phyloP scores from a whole-genome alignment of 2,888 invertebrate genomes.

The Perithous albicinctus region DNA sequence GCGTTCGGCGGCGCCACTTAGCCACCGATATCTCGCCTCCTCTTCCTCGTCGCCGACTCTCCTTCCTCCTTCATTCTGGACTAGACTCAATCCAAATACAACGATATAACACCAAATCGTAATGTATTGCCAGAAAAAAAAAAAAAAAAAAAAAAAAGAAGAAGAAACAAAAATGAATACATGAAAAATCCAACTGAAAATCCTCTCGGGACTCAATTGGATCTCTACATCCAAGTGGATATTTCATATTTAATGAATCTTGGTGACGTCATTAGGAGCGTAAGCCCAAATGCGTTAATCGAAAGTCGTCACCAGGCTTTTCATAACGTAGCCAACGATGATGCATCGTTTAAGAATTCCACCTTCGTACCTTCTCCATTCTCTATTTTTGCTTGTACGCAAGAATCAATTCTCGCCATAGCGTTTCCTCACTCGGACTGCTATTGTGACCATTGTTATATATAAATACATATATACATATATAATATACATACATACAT shows the following conservation, averaged over 20 bases:
- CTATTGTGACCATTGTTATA: neutral
- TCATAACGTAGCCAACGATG: conserved; percentile 40
- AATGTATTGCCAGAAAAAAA: too few species aligned
- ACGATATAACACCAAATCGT: neutral
- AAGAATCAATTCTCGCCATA: neutral
- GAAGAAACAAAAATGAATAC: neutral
- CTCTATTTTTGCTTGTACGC: neutral
- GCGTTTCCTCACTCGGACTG: neutral
- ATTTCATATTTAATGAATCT: neutral
- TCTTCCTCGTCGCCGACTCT: neutral
- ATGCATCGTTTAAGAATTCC: conserved; percentile 20
- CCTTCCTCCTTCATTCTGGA: neutral
- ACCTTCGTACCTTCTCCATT: neutral
- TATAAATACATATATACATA: too few species aligned
- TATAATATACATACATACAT: too few species aligned
- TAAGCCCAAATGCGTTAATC: neutral
- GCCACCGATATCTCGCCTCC: conserved; percentile 49
- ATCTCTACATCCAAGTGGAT: neutral
- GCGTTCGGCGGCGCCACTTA: conserved; percentile 76
- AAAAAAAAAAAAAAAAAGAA: too few species aligned
- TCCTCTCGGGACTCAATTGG: neutral
- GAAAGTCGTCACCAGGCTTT: conserved; percentile 2
- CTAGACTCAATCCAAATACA: neutral
- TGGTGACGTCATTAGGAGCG: conserved; percentile 25
- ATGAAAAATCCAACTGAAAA: neutral